Percentiles rank a stretch among this genome's conserved stretches.
Conservation (phyloP, 2,797 vertebrate genomes). For the Ibycter americanus region DNA sequence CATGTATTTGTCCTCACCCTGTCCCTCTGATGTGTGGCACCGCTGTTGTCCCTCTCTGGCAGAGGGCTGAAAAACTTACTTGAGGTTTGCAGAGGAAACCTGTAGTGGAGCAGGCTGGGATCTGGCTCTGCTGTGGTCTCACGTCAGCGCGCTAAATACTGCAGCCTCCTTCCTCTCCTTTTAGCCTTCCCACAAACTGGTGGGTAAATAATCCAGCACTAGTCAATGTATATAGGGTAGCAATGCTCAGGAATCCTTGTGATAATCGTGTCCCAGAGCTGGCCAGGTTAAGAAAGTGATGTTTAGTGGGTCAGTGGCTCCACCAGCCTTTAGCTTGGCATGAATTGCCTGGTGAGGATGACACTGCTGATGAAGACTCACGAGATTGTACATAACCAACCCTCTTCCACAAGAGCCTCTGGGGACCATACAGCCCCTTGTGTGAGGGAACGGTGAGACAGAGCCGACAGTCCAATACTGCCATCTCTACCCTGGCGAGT, state of each 20-base stretch:
- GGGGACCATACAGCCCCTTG: not conserved
- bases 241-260: not conserved
- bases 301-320: not conserved
- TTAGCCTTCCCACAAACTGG: not conserved
- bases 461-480: not conserved
- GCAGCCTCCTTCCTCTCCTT: not conserved
- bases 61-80: not conserved
- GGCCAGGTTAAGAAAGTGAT: not conserved
- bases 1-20: not conserved
- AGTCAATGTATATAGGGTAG: not conserved
- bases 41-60: not conserved
- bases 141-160: fast-evolving
- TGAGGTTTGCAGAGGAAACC: not conserved
- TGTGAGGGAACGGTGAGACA: not conserved
- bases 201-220: not conserved
- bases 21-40: not conserved
- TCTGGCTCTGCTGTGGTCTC: not conserved
- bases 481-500: not conserved
- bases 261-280: not conserved
- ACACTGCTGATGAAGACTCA: not conserved
- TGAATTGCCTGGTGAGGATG: not conserved
- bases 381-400: not conserved
- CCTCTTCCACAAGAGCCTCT: not conserved
- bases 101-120: not conserved
- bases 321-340: not conserved